Evolutionary conservation across 2,797 vertebrate genomes (phyloP), one percentile per base, ranked within the genome.

Genomic region (Clarias fuscus): DNA sequence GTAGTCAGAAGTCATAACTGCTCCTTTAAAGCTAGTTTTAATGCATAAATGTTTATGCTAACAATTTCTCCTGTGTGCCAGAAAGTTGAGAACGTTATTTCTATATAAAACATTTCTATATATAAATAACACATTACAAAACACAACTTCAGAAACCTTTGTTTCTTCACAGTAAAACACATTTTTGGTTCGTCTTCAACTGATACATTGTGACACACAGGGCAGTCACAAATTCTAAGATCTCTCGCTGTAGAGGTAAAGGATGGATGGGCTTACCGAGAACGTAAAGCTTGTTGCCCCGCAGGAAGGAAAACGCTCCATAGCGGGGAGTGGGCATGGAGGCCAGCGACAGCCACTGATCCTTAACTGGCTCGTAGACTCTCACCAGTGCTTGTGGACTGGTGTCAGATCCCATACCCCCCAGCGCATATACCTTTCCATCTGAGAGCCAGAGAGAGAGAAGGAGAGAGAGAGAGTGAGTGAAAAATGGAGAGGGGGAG

Each of bases 241-340:
- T 30, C 30, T 30, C 22, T 58, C 59, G 30, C 43, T 3, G 43
- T 30, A 72, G 7, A 68, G 18, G 40, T 17, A 37, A 2, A 77
- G 59, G 43, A 77, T n/a, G 30, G 64, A 82, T 27, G 18, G 53
- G 89, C 97, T 92, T 96, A 99, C 98, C 98, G 91, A 99, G 93
- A 87, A 99, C 65, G 86, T 96, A 99, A 95, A 99, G 97, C 93
- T 96, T 97, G 95, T 96, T 97, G 89, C 96, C 97, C 7, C 94
- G 95, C 83, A 99, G 89, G 90, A 98, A 98, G 61, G 97, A 93
- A 0, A 96, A 96, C 48, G 98, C 97, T 86, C 97, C 98, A 0
- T 99, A 99, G 88, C 98, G 97, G 0, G 98, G 98, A 0, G 98
- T 99, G 65, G 98, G 98, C 98, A 99, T 99, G 71, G 98, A 96